Evolutionary conservation across 64 coral and sea anemone species (phyloP), one percentile per base, ranked within the genome.

Genomic region (Actinia equina): DNA sequence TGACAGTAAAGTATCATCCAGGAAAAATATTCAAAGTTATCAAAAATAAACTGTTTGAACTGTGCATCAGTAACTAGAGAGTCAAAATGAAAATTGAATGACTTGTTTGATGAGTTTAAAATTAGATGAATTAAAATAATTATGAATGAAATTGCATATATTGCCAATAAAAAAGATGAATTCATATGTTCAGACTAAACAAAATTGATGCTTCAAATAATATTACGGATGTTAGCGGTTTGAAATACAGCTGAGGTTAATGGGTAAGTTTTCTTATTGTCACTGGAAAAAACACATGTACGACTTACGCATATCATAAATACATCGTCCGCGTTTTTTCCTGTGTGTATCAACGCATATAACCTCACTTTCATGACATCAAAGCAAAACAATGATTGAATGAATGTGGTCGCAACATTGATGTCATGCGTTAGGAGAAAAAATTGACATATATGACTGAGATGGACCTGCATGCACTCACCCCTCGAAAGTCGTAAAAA

Each of bases 21-120:
- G 44, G 22, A 30, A 44, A 37, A 46, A 79, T 43, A 79, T 79
- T 43, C 44, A 79, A 79, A 79, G 37, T 13, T 79, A 79, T 43
- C 77, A 79, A 67, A 67, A n/a, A 20, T 67, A 60, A 67, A 67
- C 20, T 67, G 63, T 67, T 67, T 67, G 63, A 69, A 69, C 63
- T 69, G 63, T 69, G 63, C n/a, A 23, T 69, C 63, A 69, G 63
- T 25, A 69, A 23, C n/a, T 69, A 69, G 63, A 69, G 63, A 69
- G 63, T 69, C 63, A 69, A 69, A 69, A 69, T 60, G 18, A 60
- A 60, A 20, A 17, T 60, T 19, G 17, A 49, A 49, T 60, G 59
- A 60, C 13, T 17, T 15, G 59, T 60, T 60, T 60, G 59, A 60
- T 77, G 7, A 23, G n/a, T 77, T 41, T 77, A 77, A 77, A 77